These are phyloP conservation scores for Trichomycterus rosablanca DNA, from an alignment of 2,113 vertebrate species.

Conservation along the genomic window DNA sequence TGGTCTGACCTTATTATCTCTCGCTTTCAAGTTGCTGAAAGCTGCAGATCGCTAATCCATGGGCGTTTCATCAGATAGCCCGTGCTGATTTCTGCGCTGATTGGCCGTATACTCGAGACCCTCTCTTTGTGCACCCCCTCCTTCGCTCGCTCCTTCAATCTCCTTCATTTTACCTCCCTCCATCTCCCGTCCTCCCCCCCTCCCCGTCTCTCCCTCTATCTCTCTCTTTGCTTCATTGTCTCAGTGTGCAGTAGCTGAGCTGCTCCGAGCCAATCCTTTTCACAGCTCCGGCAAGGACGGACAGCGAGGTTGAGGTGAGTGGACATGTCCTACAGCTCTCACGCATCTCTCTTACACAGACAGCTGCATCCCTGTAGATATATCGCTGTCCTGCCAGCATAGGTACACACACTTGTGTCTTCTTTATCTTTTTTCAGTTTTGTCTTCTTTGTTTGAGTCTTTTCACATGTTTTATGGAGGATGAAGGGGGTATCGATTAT, in stretches of 20 bases:
- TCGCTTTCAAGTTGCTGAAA: conserved; percentile 31
- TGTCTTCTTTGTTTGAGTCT: conserved; percentile 8
- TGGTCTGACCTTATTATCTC: not conserved
- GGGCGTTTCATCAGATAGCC: conserved; percentile 45
- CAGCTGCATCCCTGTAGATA: not conserved
- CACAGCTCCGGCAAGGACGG: conserved; percentile 36
- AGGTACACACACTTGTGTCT: not conserved
- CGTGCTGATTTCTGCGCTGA: conserved; percentile 51
- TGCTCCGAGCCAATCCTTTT: conserved; percentile 47
- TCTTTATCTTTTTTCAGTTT: not conserved
- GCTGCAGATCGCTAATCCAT: conserved; percentile 45
- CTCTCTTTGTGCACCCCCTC: conserved; percentile 41
- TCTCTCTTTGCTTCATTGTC: conserved; percentile 64
- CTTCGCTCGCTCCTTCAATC: conserved; percentile 43
- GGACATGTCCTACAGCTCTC: conserved; percentile 17
- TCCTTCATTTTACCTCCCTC: conserved; percentile 36
- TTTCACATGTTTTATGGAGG: not conserved
- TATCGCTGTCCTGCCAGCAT: not conserved
- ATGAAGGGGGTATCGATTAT: not conserved
- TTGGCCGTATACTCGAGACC: conserved; percentile 52
- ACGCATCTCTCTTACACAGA: conserved; percentile 1
- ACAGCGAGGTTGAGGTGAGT: conserved; percentile 62
- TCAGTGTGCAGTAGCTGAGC: conserved; percentile 46
- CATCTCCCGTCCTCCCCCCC: conserved; percentile 20
- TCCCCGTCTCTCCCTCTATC: conserved; percentile 37